Conservation (phyloP, 2,797 vertebrate genomes). For the Rhinogobio ventralis region DNA sequence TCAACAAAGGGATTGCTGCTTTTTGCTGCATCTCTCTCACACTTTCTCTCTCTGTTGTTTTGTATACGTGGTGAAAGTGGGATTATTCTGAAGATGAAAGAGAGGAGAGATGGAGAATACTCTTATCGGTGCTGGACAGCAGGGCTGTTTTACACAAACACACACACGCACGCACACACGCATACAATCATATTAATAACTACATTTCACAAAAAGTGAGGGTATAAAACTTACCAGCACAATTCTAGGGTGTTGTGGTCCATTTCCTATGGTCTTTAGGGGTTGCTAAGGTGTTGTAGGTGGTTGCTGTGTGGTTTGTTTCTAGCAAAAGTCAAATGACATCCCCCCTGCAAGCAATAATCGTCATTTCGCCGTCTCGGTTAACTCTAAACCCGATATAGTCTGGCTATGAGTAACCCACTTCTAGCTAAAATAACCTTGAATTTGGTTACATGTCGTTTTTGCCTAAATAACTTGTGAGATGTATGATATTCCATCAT, state of each 20-base stretch:
- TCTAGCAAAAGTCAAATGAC: neutral
- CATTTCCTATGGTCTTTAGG: neutral
- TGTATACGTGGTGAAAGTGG: constrained; percentile 25
- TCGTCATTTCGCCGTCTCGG: no score
- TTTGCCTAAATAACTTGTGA: no score
- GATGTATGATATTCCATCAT: no score
- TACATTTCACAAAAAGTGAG: neutral
- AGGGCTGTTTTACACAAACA: constrained; percentile 44
- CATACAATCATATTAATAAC: neutral
- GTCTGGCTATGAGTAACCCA: no score
- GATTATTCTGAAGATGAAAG: constrained; percentile 64
- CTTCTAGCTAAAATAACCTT: no score
- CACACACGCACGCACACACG: neutral
- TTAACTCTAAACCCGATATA: no score
- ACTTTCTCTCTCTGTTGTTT: constrained; percentile 14
- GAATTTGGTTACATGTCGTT: no score
- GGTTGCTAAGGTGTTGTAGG: neutral
- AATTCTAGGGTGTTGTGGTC: neutral
- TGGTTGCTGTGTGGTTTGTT: neutral
- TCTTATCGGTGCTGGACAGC: constrained; percentile 77
- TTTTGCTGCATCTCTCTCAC: neutral
- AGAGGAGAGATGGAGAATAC: constrained; percentile 67
- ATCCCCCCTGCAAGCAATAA: no score
- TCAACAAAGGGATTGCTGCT: neutral
- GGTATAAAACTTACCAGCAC: neutral